Percentiles rank a stretch among this genome's conserved stretches.
Evolutionary conservation across 2,797 vertebrate genomes (phyloP).

Genomic region (Erethizon dorsatum): DNA sequence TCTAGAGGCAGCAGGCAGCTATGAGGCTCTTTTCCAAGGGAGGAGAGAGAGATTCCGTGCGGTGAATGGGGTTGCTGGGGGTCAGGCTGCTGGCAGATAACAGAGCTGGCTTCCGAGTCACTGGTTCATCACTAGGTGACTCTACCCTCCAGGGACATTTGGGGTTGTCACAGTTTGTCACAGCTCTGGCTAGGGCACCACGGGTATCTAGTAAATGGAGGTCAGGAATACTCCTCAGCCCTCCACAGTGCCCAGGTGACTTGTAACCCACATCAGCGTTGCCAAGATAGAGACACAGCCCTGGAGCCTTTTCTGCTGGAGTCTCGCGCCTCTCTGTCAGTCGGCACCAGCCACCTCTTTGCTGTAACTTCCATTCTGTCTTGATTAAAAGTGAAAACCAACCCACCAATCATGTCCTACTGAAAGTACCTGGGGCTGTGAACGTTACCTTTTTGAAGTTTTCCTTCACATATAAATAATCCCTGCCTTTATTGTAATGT

Average conservation of each 20-base stretch:
- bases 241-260: accelerated
- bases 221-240: too few relatives aligned
- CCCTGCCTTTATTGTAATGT: not conserved
- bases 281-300: not conserved
- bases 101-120: not conserved
- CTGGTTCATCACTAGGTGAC: not conserved
- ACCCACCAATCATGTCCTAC: not conserved
- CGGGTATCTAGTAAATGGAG: not conserved
- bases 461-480: not conserved
- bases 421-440: accelerated
- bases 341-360: not conserved
- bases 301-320: not conserved
- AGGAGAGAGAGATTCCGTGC: not conserved
- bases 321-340: accelerated
- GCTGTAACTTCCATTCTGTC: not conserved
- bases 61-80: not conserved
- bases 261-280: accelerated
- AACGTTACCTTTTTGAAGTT: not conserved
- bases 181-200: not conserved
- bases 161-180: not conserved
- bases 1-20: not conserved
- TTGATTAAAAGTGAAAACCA: not conserved
- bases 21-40: accelerated
- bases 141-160: not conserved
- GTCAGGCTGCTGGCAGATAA: not conserved